A percentile compares a stretch with the other conserved stretches of the same genome.
Conservation (phyloP, 2,888 invertebrate genomes). For the Drosophila niveifrons region DNA sequence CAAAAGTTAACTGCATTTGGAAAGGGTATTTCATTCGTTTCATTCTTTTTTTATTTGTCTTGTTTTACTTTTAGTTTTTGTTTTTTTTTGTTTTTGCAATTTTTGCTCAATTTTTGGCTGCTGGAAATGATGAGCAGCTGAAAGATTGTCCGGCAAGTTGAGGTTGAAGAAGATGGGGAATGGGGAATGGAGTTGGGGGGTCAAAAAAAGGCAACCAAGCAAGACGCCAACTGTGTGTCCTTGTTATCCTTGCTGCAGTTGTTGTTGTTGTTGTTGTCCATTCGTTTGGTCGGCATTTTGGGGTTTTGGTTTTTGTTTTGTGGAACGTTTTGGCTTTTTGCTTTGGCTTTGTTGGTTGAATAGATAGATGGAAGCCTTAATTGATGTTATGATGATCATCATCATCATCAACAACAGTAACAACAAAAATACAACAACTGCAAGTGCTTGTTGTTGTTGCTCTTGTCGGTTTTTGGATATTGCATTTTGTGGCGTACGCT, state of each 20-base stretch:
- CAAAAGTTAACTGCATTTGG: not conserved
- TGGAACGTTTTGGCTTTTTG: slow-evolving; percentile 37
- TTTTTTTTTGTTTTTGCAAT: not conserved
- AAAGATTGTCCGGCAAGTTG: slow-evolving; percentile 35
- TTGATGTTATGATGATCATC: slow-evolving; percentile 74
- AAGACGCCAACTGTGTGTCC: slow-evolving; percentile 41
- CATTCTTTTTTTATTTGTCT: not conserved
- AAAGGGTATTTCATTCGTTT: not conserved
- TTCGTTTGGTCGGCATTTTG: slow-evolving; percentile 55
- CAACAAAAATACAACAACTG: slow-evolving; percentile 9
- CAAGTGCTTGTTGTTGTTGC: slow-evolving; percentile 23
- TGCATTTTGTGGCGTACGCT: slow-evolving; percentile 65
- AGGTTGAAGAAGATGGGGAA: too few species aligned
- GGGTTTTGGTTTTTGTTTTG: slow-evolving; percentile 48
- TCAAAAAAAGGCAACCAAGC: slow-evolving; percentile 36
- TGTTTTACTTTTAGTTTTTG: not conserved
- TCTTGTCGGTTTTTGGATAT: slow-evolving; percentile 53
- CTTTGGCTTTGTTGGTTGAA: slow-evolving; percentile 64
- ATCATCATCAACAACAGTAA: slow-evolving; percentile 24
- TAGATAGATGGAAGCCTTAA: slow-evolving; percentile 64
- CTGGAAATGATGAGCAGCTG: slow-evolving; percentile 47
- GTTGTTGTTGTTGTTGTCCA: slow-evolving; percentile 32
- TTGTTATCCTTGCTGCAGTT: slow-evolving; percentile 16
- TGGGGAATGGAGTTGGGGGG: slow-evolving; percentile 3
- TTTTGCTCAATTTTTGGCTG: not conserved